These are phyloP conservation scores for Acrossocheilus fasciatus DNA, from an alignment of 2,797 vertebrate species.

Conservation along the genomic window DNA sequence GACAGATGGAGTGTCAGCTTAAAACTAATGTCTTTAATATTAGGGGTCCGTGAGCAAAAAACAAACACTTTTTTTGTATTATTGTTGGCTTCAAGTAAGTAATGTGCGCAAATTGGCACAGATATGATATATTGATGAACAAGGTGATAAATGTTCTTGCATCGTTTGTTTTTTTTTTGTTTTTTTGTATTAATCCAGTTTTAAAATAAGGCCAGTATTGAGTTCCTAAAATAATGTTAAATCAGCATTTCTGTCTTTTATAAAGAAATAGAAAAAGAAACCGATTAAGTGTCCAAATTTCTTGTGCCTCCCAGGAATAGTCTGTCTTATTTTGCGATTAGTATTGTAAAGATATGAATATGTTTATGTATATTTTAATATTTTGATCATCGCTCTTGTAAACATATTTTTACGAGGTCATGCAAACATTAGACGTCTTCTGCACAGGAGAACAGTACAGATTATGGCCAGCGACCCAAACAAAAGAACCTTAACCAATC, in stretches of 20 bases:
- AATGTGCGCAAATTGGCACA: constrained; percentile 17
- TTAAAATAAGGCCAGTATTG: constrained; percentile 17
- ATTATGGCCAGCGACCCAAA: constrained; percentile 73
- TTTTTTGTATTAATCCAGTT: constrained; percentile 20
- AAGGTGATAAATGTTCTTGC: constrained; percentile 24
- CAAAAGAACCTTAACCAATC: constrained; percentile 68
- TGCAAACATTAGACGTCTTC: constrained; percentile 84
- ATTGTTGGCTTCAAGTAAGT: constrained; percentile 27
- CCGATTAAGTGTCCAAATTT: constrained; percentile 52
- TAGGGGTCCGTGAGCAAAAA: background rate
- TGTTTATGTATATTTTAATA: constrained; percentile 71
- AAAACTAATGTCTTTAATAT: background rate
- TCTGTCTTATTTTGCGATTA: constrained; percentile 55
- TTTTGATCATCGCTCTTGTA: constrained; percentile 81
- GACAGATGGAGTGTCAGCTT: background rate
- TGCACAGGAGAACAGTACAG: constrained; percentile 81
- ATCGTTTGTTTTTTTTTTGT: background rate
- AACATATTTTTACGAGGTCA: constrained; percentile 84
- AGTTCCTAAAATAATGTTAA: background rate
- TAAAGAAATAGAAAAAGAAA: constrained; percentile 34
- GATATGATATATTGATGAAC: constrained; percentile 24
- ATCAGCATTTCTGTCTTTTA: constrained; percentile 1
- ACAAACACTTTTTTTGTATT: background rate
- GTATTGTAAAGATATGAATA: constrained; percentile 69
- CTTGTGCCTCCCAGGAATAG: constrained; percentile 78